Percentiles rank a stretch among this genome's conserved stretches.
phyloP scores from a whole-genome alignment of 2,888 invertebrate genomes.

The Eutolmus rufibarbis region DNA sequence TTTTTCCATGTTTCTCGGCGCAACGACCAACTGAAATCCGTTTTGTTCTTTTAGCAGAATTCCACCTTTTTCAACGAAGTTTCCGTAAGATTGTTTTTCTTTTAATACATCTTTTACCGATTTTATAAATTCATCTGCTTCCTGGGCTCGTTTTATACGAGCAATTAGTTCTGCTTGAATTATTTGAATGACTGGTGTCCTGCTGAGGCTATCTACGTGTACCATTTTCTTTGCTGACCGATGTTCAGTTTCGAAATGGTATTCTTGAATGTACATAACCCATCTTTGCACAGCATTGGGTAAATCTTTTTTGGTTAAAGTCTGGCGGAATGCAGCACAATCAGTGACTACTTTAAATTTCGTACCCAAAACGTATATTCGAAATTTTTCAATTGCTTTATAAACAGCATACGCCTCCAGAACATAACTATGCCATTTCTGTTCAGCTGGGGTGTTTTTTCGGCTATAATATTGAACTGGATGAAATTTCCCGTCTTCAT shows the following conservation, averaged over 20 bases:
- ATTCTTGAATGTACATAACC: not conserved
- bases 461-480: not conserved
- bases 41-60: constrained; percentile 6
- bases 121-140: not conserved
- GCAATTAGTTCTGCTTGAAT: not conserved
- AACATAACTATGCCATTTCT: no score
- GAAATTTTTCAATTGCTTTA: not conserved
- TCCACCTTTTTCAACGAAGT: not conserved
- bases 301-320: not conserved
- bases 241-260: not conserved
- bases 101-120: not conserved
- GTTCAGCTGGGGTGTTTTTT: no score
- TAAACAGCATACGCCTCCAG: no score
- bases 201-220: not conserved
- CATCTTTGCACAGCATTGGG: not conserved
- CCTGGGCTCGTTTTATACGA: not conserved
- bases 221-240: not conserved
- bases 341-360: not conserved
- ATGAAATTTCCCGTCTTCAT: not conserved
- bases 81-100: not conserved
- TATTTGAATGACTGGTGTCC: not conserved
- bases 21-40: constrained; percentile 17
- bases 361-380: not conserved
- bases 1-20: constrained; percentile 38
- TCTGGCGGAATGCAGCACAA: not conserved